phyloP scores from a whole-genome alignment of 1,140 invertebrate species.

The Lordiphosa clarofinis region DNA sequence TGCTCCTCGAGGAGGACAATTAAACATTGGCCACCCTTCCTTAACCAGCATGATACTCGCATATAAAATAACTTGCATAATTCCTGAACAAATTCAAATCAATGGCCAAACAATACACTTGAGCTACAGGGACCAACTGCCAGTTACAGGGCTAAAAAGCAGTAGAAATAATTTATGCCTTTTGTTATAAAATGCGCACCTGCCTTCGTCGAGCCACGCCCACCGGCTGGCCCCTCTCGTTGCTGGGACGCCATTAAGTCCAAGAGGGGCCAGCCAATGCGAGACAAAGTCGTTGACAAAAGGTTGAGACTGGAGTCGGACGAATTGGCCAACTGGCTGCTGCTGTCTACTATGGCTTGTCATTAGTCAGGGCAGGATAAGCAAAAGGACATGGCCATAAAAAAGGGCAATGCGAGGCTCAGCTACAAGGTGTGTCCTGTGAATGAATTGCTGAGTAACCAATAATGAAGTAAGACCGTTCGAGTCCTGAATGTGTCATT shows the following conservation, averaged over 20 bases:
- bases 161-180: slow-evolving; percentile 73
- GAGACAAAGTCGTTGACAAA: slow-evolving; percentile 53
- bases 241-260: slow-evolving; percentile 29
- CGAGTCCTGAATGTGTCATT: slow-evolving; percentile 64
- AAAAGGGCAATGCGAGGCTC: slow-evolving; percentile 62
- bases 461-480: slow-evolving; percentile 76
- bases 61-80: slow-evolving; percentile 61
- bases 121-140: slow-evolving; percentile 49
- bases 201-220: slow-evolving; percentile 39
- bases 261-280: slow-evolving; percentile 15
- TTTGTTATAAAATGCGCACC: slow-evolving; percentile 70
- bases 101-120: slow-evolving; percentile 71
- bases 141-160: slow-evolving; percentile 54
- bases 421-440: slow-evolving; percentile 69
- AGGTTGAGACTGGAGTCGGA: slow-evolving; percentile 30
- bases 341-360: slow-evolving; percentile 49
- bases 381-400: slow-evolving; percentile 70
- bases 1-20: slow-evolving; percentile 24
- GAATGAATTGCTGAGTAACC: slow-evolving; percentile 78
- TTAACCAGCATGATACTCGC: not conserved
- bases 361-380: slow-evolving; percentile 72
- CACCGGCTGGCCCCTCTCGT: slow-evolving; percentile 22
- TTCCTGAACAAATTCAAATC: slow-evolving; percentile 64
- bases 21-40: slow-evolving; percentile 20
- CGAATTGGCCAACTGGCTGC: slow-evolving; percentile 37